Base-by-base conservation (phyloP, 1,140 invertebrate genomes). In the Panagrolaimus sp. region DNA sequence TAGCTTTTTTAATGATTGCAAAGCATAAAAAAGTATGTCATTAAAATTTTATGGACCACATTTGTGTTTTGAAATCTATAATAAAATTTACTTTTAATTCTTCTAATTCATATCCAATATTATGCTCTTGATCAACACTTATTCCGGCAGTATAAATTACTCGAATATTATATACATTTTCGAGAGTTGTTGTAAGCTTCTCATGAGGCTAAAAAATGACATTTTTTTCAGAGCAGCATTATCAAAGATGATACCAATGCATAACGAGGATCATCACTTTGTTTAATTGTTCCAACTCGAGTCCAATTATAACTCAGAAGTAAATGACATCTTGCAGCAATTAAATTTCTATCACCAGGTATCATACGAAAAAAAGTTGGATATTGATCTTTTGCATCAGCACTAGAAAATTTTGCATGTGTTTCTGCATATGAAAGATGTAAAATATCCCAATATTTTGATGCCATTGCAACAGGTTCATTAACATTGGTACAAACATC, bases 341-440 rank as follows among this genome's bases (percentile, higher is more conserved):
- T 98, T 85, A 96, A 94, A 46, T 94, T 93, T 80, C 92, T 93
- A 84, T 95, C 92, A 43, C 91, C 93, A 5, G 93, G 93, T 27
- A 95, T 93, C 69, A 96, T 91, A 20, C 93, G 89, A 85, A 93
- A 82, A 67, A 83, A 82, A 0, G 77, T 82, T 11, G 76, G 78
- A 64, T 75, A 82, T 25, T 82, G 65, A 77, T 79, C 77, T 74
- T 97, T 86, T 96, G 96, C 84, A 96, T 96, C 3, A 92, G 93
- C 84, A 93, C 90, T 91, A 0, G 92, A 93, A 85, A 97, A 96
- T 90, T 96, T 94, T 1, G 95, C 94, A 86, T 98, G 93, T 14
- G 93, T 98, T 84, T 98, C 95, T 2, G 93, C 94, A 84, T 97
- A 98, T 1, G 93, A 96, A 25, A 98, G 85, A 88, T 94, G 93